Evolutionary conservation across 1,140 invertebrate species (phyloP).

Genomic region (Heliconius congener): DNA sequence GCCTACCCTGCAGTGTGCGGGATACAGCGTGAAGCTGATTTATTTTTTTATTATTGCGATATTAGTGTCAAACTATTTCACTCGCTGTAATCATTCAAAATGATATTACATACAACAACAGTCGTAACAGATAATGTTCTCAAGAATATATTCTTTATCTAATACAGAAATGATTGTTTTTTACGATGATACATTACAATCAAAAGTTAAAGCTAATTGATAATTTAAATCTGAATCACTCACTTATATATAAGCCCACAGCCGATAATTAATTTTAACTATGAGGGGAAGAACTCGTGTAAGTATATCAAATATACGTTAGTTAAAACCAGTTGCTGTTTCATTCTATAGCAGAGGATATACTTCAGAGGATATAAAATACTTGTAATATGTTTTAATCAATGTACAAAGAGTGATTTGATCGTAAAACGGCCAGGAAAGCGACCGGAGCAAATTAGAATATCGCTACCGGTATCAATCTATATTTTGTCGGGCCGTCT

Average conservation of each 20-base stretch:
- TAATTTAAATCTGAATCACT: constrained; percentile 4
- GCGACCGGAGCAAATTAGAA: constrained; percentile 56
- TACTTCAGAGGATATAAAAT: constrained; percentile 36
- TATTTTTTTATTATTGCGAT: too few relatives aligned
- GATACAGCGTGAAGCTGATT: too few relatives aligned
- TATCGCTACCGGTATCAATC: constrained; percentile 58
- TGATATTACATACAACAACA: neutral
- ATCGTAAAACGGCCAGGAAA: constrained; percentile 51
- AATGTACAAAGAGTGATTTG: constrained; percentile 44
- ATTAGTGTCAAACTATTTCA: too few relatives aligned
- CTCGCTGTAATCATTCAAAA: neutral
- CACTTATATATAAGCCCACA: constrained; percentile 1
- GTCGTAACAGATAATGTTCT: neutral
- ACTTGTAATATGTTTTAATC: constrained; percentile 43
- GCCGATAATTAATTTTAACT: constrained; percentile 26
- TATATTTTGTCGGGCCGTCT: constrained; percentile 41
- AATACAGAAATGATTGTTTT: neutral
- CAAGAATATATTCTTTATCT: neutral
- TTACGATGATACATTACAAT: neutral
- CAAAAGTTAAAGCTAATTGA: neutral
- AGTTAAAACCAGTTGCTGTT: constrained; percentile 18
- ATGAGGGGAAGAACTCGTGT: constrained; percentile 5
- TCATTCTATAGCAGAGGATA: constrained; percentile 4
- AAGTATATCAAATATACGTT: constrained; percentile 5
- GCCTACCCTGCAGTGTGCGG: too few relatives aligned